Percentiles rank a stretch among this genome's conserved stretches.
Evolutionary conservation across 2,888 invertebrate genomes (phyloP).

Genomic region (Noctuana brunneofusca): DNA sequence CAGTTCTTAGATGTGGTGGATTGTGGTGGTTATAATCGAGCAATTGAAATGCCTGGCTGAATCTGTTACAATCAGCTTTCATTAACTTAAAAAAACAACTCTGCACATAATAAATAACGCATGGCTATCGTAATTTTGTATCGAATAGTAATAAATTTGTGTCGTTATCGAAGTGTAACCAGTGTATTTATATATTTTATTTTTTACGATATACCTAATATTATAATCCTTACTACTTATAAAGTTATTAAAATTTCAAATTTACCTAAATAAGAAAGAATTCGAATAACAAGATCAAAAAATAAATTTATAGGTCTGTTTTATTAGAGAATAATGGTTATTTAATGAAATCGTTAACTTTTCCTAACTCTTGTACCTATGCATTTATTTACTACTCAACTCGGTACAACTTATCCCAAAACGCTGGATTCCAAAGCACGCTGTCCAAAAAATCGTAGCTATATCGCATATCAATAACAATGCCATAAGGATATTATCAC

Average conservation of each 20-base stretch:
- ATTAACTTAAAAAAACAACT: slow-evolving; percentile 28
- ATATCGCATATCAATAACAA: background rate
- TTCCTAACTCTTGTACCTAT: too few species aligned
- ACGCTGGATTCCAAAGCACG: too few species aligned
- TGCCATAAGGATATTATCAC: background rate
- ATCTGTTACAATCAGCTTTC: slow-evolving; percentile 31
- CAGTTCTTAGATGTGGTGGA: slow-evolving; percentile 20
- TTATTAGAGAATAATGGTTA: too few species aligned
- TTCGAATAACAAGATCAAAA: too few species aligned
- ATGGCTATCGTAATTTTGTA: slow-evolving; percentile 22
- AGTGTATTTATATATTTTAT: background rate
- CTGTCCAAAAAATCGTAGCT: too few species aligned
- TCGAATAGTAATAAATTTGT: slow-evolving; percentile 16
- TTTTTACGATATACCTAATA: background rate
- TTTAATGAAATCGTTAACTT: too few species aligned
- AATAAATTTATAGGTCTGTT: too few species aligned
- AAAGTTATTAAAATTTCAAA: too few species aligned
- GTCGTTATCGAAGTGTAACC: background rate
- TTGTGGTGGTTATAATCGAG: slow-evolving; percentile 15
- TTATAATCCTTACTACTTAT: too few species aligned
- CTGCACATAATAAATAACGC: slow-evolving; percentile 28
- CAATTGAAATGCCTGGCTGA: slow-evolving; percentile 31
- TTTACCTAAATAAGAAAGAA: too few species aligned
- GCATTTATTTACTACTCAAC: too few species aligned
- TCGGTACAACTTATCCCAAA: too few species aligned